Evolutionary conservation across 2,797 vertebrate species (phyloP), one percentile per base, ranked within the genome.

Genomic region (Sebastes hubbsi): DNA sequence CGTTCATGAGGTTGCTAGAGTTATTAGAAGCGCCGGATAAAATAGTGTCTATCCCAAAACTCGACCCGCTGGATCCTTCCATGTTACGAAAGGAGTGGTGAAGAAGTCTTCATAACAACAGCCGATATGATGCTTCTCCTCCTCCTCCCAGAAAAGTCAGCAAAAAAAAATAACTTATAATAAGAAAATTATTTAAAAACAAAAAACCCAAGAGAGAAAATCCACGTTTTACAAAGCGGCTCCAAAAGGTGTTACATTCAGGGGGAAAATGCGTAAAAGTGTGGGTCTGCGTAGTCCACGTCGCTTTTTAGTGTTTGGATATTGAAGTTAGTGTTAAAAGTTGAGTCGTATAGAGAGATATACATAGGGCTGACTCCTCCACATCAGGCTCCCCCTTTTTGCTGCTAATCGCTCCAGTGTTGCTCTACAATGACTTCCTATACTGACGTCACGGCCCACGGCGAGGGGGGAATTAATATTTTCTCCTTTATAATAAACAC

Each of bases 21-120:
- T 96, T 96, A 81, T 96, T 96, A 81, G 96, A 94, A 22, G 93
- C 92, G 93, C 95, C 93, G 78, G 98, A 98, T 93, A 99, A 96
- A 95, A 99, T 99, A 91, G 97, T 99, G 96, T 99, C 98, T 96
- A 99, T 99, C 94, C 98, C 98, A 95, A 99, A 99, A 95, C 95
- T 99, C 89, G 98, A 98, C 92, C 97, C 97, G 94, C 97, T 97
- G 93, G 97, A 96, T 95, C 94, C 97, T 96, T 99, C 98, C 98
- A 99, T 99, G 81, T 94, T 97, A 93, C 83, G 82, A 91, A 81
- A 90, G 89, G 74, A 87, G 91, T 84, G 90, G 68, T 77, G 91
- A 94, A 91, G 94, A 94, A 91, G 94, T 93, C 96, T 95, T 96
- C 97, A 97, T 97, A 95, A 94, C 92, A 94, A 91, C 93, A 88